These are phyloP conservation scores for Calosoma granatense DNA, from an alignment of 1,140 invertebrate genomes.

Conservation along the genomic window DNA sequence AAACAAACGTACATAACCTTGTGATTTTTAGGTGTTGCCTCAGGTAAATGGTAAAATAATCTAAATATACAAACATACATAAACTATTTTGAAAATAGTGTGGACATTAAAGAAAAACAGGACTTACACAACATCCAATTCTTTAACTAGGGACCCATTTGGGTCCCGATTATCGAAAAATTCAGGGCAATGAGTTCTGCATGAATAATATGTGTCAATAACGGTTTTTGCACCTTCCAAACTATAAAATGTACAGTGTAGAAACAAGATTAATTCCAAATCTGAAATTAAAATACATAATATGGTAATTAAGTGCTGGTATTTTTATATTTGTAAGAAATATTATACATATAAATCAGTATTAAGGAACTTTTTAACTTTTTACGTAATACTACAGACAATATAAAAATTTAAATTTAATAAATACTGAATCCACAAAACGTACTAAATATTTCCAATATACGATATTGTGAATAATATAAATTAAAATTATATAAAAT, in stretches of 20 bases:
- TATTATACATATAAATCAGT: no score
- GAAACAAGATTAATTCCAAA: conserved; percentile 47
- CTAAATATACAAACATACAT: conserved; percentile 27
- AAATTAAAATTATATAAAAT: no score
- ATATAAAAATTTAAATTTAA: no score
- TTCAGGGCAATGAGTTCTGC: conserved; percentile 48
- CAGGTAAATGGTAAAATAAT: conserved; percentile 32
- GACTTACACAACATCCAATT: no score
- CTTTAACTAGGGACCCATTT: conserved; percentile 32
- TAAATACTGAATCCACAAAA: no score
- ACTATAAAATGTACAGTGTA: conserved; percentile 50
- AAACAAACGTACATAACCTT: conserved; percentile 40
- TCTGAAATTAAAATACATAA: conserved; percentile 36
- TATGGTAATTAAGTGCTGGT: no score
- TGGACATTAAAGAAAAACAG: no score
- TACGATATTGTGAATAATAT: no score
- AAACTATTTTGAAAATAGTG: conserved; percentile 39
- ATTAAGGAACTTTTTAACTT: no score
- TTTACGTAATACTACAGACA: no score
- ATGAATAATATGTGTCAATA: conserved; percentile 52
- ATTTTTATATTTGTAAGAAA: no score
- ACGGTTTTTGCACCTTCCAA: conserved; percentile 50
- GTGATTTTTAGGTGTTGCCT: conserved; percentile 43
- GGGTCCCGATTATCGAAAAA: conserved; percentile 49
- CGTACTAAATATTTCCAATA: no score